Evolutionary conservation across 2,113 vertebrate species (phyloP), one percentile per base, ranked within the genome.

Genomic region (Nothobranchius kuhntae): DNA sequence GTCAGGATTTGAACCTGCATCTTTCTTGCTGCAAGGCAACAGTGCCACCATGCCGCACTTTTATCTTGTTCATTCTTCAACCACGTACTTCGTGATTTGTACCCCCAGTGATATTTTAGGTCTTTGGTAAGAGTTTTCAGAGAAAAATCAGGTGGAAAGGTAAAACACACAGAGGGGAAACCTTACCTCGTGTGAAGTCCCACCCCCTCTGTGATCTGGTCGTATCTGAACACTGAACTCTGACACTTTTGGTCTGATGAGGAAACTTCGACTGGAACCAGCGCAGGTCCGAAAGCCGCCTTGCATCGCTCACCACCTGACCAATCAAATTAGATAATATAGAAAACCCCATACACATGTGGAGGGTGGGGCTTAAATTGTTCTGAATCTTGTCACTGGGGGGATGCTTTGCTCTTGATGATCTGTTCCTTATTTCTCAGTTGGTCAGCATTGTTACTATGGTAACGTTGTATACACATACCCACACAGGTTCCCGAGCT

Each of bases 301-400:
- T 91, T 0, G 95, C 75, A 7, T 98, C 96, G 2, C 96, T 98
- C 86, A 98, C 93, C 45, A 98, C 89, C 96, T 98, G 88, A 48
- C 62, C 64, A 73, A 73, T 58, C 53, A 72, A 9, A 81, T 15
- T 10, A 68, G 8, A 13, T 30, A 3, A 30, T 30, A 30, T 30
- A 30, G 21, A 21, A 30, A 30, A 30, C 30, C 30, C 30, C 30
- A 30, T 30, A 30, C 30, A 30, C 30, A 30, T 30, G 30, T 30
- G 30, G 30, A 4, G 30, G 30, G 30, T 30, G 30, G 30, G 4
- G 30, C 30, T 30, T 30, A 30, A 30, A 30, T 30, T 3, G 30
- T 30, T 30, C 30, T 30, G 30, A 4, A 30, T 3, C 30, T 4
- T 3, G 30, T 4, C 30, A 30, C 30, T 30, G 4, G 30, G 30